These are phyloP conservation scores for Trichacis sp. DNA, from an alignment of 2,888 invertebrate species.

Conservation along the genomic window DNA sequence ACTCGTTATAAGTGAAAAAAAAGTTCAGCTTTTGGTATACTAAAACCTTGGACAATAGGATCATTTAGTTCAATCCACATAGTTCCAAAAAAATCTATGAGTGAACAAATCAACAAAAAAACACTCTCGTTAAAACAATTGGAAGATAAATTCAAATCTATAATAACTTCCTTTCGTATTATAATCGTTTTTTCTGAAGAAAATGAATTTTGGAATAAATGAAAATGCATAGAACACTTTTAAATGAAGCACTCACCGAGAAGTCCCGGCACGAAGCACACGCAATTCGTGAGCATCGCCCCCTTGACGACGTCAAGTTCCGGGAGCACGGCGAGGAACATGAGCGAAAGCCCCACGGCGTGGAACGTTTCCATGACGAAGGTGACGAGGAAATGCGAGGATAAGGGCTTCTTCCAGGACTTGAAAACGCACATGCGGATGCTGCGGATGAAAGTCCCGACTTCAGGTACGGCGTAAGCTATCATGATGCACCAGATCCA, in stretches of 20 bases:
- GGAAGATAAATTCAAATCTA: no score
- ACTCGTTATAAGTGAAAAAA: no score
- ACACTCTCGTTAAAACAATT: no score
- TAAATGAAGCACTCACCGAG: constrained; percentile 73
- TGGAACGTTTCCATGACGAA: constrained; percentile 90
- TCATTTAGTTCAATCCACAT: no score
- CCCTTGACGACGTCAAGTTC: constrained; percentile 94
- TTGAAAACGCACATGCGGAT: constrained; percentile 92
- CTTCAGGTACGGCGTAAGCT: constrained; percentile 89
- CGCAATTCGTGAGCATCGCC: constrained; percentile 95
- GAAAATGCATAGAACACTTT: no score
- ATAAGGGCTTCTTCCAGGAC: constrained; percentile 81
- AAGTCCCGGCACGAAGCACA: constrained; percentile 90
- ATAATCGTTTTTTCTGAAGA: no score
- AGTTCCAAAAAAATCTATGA: no score
- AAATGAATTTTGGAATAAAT: no score
- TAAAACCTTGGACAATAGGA: no score
- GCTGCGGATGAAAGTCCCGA: constrained; percentile 87
- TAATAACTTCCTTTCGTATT: no score
- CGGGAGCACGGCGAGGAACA: constrained; percentile 91
- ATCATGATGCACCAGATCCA: constrained; percentile 95
- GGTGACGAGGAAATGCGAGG: constrained; percentile 77
- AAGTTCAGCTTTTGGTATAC: no score
- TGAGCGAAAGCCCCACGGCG: constrained; percentile 85
- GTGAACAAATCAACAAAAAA: no score